Percentiles rank a stretch among this genome's conserved stretches.
These are phyloP conservation scores for Neolamprologus ventralis DNA, from an alignment of 2,113 vertebrate genomes.

Conservation along the genomic window DNA sequence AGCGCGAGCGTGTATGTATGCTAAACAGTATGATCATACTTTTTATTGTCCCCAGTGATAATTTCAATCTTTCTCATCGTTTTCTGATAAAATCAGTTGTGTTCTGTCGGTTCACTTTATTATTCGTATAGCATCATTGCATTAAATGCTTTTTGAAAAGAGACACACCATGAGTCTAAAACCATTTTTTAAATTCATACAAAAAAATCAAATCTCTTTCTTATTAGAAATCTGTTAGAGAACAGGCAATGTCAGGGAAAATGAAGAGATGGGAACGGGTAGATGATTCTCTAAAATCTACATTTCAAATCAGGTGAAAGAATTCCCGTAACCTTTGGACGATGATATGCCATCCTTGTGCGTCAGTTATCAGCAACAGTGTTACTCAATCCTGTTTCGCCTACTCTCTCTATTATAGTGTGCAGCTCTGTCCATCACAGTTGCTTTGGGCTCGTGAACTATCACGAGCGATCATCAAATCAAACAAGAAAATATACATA, in stretches of 20 bases:
- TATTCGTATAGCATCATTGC: not conserved
- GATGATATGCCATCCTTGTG: not conserved
- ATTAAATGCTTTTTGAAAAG: not conserved
- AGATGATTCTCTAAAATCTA: not conserved
- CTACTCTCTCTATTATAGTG: not conserved
- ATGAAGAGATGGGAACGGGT: not conserved
- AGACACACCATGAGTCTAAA: fast-evolving
- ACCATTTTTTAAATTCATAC: not conserved
- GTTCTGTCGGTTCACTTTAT: not conserved
- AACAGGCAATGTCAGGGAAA: not conserved
- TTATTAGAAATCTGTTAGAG: not conserved
- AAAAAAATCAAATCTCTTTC: not conserved
- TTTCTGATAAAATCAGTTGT: not conserved
- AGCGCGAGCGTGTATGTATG: not conserved
- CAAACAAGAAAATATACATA: not conserved
- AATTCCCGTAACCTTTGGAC: not conserved
- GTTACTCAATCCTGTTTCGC: not conserved
- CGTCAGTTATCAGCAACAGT: not conserved
- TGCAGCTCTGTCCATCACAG: not conserved
- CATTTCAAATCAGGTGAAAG: not conserved
- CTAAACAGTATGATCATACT: not conserved
- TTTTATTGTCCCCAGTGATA: not conserved
- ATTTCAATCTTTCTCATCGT: not conserved
- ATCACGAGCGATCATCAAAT: not conserved
- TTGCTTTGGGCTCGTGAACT: not conserved